Base-by-base conservation (phyloP, 2,888 invertebrate species). In the Yponomeuta malinellus region DNA sequence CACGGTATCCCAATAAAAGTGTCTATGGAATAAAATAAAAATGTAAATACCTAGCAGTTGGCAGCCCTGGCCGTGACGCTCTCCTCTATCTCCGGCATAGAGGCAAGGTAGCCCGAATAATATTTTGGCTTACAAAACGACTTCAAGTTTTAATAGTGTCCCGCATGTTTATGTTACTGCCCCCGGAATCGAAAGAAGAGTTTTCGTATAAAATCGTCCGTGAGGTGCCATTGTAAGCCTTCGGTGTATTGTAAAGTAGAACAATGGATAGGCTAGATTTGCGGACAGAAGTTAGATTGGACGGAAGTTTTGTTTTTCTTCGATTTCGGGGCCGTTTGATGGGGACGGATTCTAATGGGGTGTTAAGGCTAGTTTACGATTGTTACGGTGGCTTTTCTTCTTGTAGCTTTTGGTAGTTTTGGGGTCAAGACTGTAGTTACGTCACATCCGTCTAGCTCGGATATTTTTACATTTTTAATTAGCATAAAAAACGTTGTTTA, bases 61-160 rank as follows among this genome's bases (percentile, higher is more conserved):
- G 82, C 88, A 92, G 76, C 91, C 91, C 91, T 91, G 78, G 73
- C 72, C 73, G 76, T 79, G 82, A 81, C 81, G 79, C 76, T 72
- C 70, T 64, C 52, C 43, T 66, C 66, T 65, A 69, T 59, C 75
- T 76, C 73, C 75, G 78, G 86, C 88, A 88, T 87, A 89, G 86
- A 88, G 81, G 83, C 82, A 88, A 89, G 91, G 90, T 90, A 85
- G 84, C 83, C 85, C 85, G 90, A 88, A 91, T 90, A 91, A 90
- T 92, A 92, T 91, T 91, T 92, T 88, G 91, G 90, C 90, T 90
- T 84, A 89, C 90, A 87, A 83, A 90, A 91, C 89, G 90, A 89
- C 88, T 89, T 90, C 85, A 92, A 92, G 84, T 92, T 92, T 92
- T 91, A 92, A 92, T 92, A 92, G 91, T 90, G 89, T 89, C 85